Base-by-base conservation (phyloP, 1,140 invertebrate species). In the Trinorchestia longiramus region DNA sequence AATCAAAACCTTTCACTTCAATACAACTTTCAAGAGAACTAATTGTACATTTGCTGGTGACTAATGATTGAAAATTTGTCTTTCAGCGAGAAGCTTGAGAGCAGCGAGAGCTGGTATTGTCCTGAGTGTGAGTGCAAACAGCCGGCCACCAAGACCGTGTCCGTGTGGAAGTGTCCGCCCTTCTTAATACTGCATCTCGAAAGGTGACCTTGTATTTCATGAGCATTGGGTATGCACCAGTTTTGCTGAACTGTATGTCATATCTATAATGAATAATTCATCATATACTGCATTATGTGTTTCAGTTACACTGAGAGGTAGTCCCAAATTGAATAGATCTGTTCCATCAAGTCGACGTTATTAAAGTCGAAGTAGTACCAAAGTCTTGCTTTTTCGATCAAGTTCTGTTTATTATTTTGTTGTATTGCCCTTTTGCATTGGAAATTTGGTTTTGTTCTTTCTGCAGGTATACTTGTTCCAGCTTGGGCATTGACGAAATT, bases 21-120 rank as follows among this genome's bases (percentile, higher is more conserved):
- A 77, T 77, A 19, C 15, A 3, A 23, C 28, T 77, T 77, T 53
- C 6, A 53, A 53, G 28, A 77, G 62, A 77, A 11, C 36, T 23
- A 77, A 77, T 36, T 23, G 62, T 77, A 36, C 28, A 77, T 77
- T 77, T 77, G 15, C 28, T 36, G 28, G 47, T 3, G 28, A 42
- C 4, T 42, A 42, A 4, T 42, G 15, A 42, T 42, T 41, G 43
- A 42, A 36, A 43, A 41, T 90, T 90, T 42, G 42, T 43, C 87
- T 95, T 96, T 4, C 97, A 98, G 98, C 97, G 98, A 98, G 97
- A 97, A 97, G 45, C 97, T 98, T 96, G 98, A 98, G 97, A 98
- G 98, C 96, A 98, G 98, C 96, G 98, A 98, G 97, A 98, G 98
- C 42, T 98, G 98, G 98, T 98, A 97, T 97, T 98, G 98, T 97